These are phyloP conservation scores for Ceratitis capitata DNA, from an alignment of 1,140 invertebrate species.

Conservation along the genomic window DNA sequence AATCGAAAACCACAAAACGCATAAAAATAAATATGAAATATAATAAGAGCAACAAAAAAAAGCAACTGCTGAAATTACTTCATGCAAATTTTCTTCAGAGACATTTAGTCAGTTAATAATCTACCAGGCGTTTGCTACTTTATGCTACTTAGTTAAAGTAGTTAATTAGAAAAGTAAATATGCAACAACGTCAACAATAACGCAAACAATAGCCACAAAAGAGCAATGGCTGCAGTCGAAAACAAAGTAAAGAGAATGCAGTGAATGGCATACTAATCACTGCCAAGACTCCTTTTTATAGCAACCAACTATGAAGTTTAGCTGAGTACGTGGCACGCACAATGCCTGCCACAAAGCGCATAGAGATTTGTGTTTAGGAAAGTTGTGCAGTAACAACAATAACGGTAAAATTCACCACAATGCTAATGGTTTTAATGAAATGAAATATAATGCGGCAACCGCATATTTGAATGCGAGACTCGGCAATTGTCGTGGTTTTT, in stretches of 20 bases:
- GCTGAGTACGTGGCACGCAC: constrained; percentile 19
- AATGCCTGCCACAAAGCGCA: not conserved
- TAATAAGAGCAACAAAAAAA: not conserved
- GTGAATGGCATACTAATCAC: constrained; percentile 19
- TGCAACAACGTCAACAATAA: not conserved
- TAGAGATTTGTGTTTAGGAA: not conserved
- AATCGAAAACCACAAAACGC: not conserved
- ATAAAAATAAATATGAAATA: not conserved
- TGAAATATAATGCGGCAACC: constrained; percentile 26
- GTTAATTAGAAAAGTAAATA: constrained; percentile 30
- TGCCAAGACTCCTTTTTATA: not conserved
- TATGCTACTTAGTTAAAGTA: not conserved
- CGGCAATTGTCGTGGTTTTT: constrained; percentile 17
- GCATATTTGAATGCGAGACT: constrained; percentile 12
- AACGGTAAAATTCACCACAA: not conserved
- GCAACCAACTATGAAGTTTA: not conserved
- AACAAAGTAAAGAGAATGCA: not conserved
- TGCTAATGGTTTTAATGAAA: constrained; percentile 5
- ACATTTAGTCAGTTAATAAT: not conserved
- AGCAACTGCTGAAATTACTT: not conserved
- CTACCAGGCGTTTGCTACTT: constrained; percentile 10
- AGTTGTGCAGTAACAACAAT: not conserved
- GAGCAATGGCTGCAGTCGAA: not conserved
- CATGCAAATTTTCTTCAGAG: not conserved
- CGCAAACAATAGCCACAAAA: not conserved